Base-by-base conservation (phyloP, 2,797 vertebrate genomes). In the Mycteria americana region DNA sequence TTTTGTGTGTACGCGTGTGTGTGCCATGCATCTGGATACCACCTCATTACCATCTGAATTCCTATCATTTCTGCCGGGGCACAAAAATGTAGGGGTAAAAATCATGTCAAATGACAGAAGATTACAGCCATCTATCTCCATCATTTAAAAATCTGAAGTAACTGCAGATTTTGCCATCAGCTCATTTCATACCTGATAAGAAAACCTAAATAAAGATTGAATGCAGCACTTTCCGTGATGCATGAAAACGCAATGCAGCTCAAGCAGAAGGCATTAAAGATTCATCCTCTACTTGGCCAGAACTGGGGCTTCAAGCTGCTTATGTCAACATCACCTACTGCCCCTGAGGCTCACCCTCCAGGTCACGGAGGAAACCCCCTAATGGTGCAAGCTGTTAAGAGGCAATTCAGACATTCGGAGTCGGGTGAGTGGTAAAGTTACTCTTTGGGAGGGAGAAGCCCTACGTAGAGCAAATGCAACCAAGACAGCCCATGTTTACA, bases 141-240 rank as follows among this genome's bases (percentile, higher is more conserved):
- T 96, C 86, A 96, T 75, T 97, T 92, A 95, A 92, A 97, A 96
- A 97, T 94, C 88, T 92, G 88, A 96, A 96, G 89, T 60, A 95
- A 96, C 85, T 85, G 92, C 96, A 94, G 96, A 97, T 97, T 97
- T 92, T 97, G 94, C 92, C 86, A 97, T 95, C 93, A 96, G 91
- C 78, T 96, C 91, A 82, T 97, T 98, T 98, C 92, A 96, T 88
- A 98, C 93, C 91, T 95, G 95, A 96, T 96, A 96, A 91, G 95
- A 97, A 97, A 97, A 96, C 81, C 95, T 94, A 96, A 96, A 97
- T 89, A 95, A 97, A 97, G 96, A 97, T n/a, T 94, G 95, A 97
- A 97, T 93, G 95, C 91, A 97, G 94, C 79, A 43, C 54, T 82
- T 93, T 67, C 88, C 7, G 5, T 45, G 89, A 95, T 91, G 95